phyloP scores from a whole-genome alignment of 2,113 vertebrate species.

The Gymnarchus niloticus region DNA sequence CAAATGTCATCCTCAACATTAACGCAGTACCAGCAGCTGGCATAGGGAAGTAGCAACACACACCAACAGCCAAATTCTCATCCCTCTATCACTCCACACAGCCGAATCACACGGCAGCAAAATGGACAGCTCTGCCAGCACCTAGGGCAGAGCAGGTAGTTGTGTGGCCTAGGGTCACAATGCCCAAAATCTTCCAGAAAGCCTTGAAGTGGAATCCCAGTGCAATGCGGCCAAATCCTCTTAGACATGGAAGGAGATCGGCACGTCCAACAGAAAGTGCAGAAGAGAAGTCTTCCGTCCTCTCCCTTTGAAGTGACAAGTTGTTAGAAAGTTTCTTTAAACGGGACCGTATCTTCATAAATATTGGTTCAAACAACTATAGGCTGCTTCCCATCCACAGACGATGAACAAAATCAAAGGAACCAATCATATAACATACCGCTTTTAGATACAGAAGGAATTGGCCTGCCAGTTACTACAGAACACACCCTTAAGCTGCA shows the following conservation, averaged over 20 bases:
- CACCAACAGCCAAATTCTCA: neutral
- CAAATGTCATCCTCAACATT: neutral
- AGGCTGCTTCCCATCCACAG: neutral
- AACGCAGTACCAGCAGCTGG: neutral
- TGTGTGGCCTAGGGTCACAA: neutral
- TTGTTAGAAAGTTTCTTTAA: neutral
- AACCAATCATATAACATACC: neutral
- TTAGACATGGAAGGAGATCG: constrained; percentile 5
- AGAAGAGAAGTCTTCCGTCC: neutral
- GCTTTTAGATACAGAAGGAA: neutral
- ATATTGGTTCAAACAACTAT: neutral
- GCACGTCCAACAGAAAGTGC: neutral
- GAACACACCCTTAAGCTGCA: neutral
- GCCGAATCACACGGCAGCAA: neutral
- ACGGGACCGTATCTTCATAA: neutral
- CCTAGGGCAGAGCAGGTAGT: neutral
- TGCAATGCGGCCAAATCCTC: neutral
- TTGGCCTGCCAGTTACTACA: neutral
- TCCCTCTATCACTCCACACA: neutral
- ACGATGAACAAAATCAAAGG: neutral
- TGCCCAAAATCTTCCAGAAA: neutral
- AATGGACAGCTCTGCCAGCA: neutral
- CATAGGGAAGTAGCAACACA: neutral
- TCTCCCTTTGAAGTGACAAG: constrained; percentile 10
- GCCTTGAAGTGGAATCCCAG: constrained; percentile 2